phyloP scores from a whole-genome alignment of 2,888 invertebrate species.

The Nematopogon swammerdamellus region DNA sequence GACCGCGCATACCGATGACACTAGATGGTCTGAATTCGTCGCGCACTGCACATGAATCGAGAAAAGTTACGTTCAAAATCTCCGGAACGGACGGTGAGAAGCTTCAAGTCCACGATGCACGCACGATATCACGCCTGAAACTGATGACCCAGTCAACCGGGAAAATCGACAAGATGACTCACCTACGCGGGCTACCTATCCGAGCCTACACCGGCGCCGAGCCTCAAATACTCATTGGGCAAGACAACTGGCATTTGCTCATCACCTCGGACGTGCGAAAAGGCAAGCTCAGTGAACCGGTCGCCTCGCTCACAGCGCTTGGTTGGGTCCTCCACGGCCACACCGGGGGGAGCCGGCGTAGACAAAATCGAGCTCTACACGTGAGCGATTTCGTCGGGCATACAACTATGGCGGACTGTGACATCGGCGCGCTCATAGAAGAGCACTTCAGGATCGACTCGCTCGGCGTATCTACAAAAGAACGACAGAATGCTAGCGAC shows the following conservation, averaged over 20 bases:
- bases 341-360: not conserved
- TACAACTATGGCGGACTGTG: not conserved
- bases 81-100: too few species aligned
- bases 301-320: not conserved
- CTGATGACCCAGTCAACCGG: not conserved
- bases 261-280: not conserved
- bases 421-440: not conserved
- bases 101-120: not conserved
- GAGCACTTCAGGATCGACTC: not conserved
- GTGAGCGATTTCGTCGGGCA: not conserved
- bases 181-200: not conserved
- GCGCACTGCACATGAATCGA: too few species aligned
- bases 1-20: not conserved
- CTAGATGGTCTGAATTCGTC: too few species aligned
- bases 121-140: not conserved
- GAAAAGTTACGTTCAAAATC: too few species aligned
- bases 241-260: constrained; percentile 2
- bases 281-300: not conserved
- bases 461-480: not conserved
- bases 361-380: too few species aligned
- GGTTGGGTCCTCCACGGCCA: constrained; percentile 1
- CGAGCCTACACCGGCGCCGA: not conserved
- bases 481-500: not conserved
- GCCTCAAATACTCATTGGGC: not conserved
- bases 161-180: not conserved